phyloP scores from a whole-genome alignment of 1,140 invertebrate species.

The Probaryconus sp. region DNA sequence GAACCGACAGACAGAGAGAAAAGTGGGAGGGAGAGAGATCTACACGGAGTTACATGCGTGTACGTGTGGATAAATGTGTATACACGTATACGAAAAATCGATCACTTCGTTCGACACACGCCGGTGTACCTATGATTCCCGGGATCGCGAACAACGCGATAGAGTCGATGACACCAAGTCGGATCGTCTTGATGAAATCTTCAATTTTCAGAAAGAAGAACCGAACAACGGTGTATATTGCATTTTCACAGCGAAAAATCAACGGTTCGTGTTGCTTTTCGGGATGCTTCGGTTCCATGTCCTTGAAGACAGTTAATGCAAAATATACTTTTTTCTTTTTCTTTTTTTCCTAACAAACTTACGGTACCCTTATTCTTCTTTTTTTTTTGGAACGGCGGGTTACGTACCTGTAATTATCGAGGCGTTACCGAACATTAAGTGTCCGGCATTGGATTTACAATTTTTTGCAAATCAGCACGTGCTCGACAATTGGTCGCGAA shows the following conservation, averaged over 20 bases:
- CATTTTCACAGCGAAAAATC: too few species aligned
- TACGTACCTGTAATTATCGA: slow-evolving; percentile 23
- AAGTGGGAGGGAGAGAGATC: slow-evolving; percentile 33
- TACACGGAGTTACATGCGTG: slow-evolving; percentile 49
- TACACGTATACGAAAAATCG: slow-evolving; percentile 70
- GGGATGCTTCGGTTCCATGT: too few species aligned
- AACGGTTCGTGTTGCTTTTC: too few species aligned
- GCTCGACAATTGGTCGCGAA: slow-evolving; percentile 65
- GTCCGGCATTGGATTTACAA: slow-evolving; percentile 35
- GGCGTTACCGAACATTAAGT: slow-evolving; percentile 17
- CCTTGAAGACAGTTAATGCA: too few species aligned
- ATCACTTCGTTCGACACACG: slow-evolving; percentile 65
- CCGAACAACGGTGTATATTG: too few species aligned
- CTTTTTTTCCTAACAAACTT: too few species aligned
- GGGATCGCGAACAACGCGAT: slow-evolving; percentile 53
- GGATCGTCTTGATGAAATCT: slow-evolving; percentile 51
- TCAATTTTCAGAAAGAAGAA: slow-evolving; percentile 15
- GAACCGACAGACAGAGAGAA: slow-evolving; percentile 15
- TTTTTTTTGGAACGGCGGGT: too few species aligned
- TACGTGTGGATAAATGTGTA: slow-evolving; percentile 19
- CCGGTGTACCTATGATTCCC: slow-evolving; percentile 60
- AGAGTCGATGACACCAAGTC: slow-evolving; percentile 46
- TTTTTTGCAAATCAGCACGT: slow-evolving; percentile 62
- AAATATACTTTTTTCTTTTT: too few species aligned
- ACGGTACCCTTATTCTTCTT: too few species aligned